phyloP scores from a whole-genome alignment of 1,140 invertebrate genomes.

The Zaprionus capensis region DNA sequence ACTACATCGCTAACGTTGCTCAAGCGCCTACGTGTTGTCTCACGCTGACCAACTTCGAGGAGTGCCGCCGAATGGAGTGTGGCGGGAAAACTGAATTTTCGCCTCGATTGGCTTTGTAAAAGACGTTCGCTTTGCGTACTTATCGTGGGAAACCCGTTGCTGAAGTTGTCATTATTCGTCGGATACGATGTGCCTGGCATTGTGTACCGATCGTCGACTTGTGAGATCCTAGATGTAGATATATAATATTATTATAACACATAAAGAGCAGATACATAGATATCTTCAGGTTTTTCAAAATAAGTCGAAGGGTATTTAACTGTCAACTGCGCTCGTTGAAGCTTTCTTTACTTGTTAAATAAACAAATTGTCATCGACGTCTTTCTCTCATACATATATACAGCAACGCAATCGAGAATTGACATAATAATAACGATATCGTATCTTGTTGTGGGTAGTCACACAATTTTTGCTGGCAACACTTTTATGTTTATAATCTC shows the following conservation, averaged over 20 bases:
- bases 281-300: too few species aligned
- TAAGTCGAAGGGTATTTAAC: too few species aligned
- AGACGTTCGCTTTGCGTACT: constrained; percentile 66
- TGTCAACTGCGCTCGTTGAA: too few species aligned
- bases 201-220: neutral
- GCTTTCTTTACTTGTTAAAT: too few species aligned
- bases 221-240: constrained; percentile 52
- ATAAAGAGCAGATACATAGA: too few species aligned
- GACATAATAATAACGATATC: neutral
- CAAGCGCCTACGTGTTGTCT: constrained; percentile 86
- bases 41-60: constrained; percentile 68
- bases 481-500: neutral
- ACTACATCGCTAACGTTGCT: constrained; percentile 90
- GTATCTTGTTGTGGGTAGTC: neutral
- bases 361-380: too few species aligned
- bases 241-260: too few species aligned
- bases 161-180: constrained; percentile 74
- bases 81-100: constrained; percentile 87
- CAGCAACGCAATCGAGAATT: too few species aligned
- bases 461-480: neutral
- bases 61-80: constrained; percentile 84
- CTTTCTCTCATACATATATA: too few species aligned
- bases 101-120: constrained; percentile 71
- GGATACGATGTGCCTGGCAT: constrained; percentile 78
- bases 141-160: constrained; percentile 68